Conservation (phyloP, 2,113 vertebrate genomes). For the Colistium nudipinnis region DNA sequence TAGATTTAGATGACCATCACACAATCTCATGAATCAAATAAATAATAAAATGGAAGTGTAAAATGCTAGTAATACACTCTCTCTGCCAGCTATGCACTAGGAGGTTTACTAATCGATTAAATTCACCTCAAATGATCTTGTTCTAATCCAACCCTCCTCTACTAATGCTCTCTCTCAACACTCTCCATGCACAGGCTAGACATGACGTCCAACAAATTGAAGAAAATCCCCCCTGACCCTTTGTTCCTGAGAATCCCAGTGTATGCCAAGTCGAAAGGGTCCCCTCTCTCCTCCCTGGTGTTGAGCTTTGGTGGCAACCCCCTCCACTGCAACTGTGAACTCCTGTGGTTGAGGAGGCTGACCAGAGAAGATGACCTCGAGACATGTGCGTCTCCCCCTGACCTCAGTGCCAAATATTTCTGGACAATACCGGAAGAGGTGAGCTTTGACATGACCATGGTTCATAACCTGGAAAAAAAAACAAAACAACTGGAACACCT, state of each 20-base stretch:
- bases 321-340: constrained; percentile 93
- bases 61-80: no score
- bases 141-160: not conserved
- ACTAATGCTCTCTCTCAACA: not conserved
- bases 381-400: constrained; percentile 90
- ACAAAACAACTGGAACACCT: no score
- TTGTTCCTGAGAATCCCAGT: constrained; percentile 92
- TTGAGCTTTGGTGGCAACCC: constrained; percentile 94
- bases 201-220: constrained; percentile 97
- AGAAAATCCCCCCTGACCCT: constrained; percentile 94
- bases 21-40: not conserved
- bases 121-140: not conserved
- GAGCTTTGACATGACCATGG: not conserved
- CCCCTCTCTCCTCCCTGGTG: constrained; percentile 86
- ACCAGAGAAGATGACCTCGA: constrained; percentile 93
- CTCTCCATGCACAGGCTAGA: constrained; percentile 80
- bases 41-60: no score
- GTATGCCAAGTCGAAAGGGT: constrained; percentile 90
- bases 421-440: constrained; percentile 94
- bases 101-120: not conserved
- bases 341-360: constrained; percentile 91
- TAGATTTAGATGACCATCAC: not conserved
- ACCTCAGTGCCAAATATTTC: constrained; percentile 92
- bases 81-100: no score
- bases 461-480: no score